These are phyloP conservation scores for Drosophila affinis DNA, from an alignment of 2,888 invertebrate genomes.

Conservation along the genomic window DNA sequence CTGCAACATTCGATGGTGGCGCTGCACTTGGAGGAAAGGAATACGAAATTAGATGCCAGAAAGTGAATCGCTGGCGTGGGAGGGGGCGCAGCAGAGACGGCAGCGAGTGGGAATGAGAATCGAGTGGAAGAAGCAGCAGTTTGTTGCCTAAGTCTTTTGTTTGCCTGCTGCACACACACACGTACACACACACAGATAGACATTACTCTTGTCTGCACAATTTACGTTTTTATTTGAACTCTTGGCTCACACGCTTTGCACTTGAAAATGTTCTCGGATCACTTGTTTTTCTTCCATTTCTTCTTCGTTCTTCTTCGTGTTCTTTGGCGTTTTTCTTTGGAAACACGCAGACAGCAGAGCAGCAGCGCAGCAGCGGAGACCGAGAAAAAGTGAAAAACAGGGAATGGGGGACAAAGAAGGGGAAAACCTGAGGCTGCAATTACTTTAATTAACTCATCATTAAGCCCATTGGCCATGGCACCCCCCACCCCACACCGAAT, in stretches of 20 bases:
- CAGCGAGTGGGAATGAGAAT: no score
- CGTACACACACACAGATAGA: not conserved
- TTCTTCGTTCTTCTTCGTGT: constrained; percentile 17
- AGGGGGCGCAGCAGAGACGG: no score
- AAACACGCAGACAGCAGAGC: not conserved
- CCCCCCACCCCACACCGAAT: not conserved
- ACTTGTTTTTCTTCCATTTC: constrained; percentile 24
- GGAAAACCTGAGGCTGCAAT: constrained; percentile 55
- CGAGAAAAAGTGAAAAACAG: constrained; percentile 36
- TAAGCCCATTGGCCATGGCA: constrained; percentile 59
- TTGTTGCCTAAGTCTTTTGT: constrained; percentile 78
- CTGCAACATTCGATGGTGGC: no score
- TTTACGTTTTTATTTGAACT: constrained; percentile 68
- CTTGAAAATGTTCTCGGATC: constrained; percentile 60
- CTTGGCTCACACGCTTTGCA: constrained; percentile 72
- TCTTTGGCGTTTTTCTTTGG: constrained; percentile 31
- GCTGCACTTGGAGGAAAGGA: no score
- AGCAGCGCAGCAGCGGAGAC: not conserved
- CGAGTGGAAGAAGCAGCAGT: constrained; percentile 37
- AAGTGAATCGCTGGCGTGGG: no score
- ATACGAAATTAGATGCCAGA: no score
- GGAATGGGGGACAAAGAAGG: not conserved
- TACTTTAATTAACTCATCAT: constrained; percentile 79
- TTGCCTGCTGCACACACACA: constrained; percentile 25
- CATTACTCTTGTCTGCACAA: constrained; percentile 2